Conservation (phyloP, 2,797 vertebrate species). For the Cryptoprocta ferox region DNA sequence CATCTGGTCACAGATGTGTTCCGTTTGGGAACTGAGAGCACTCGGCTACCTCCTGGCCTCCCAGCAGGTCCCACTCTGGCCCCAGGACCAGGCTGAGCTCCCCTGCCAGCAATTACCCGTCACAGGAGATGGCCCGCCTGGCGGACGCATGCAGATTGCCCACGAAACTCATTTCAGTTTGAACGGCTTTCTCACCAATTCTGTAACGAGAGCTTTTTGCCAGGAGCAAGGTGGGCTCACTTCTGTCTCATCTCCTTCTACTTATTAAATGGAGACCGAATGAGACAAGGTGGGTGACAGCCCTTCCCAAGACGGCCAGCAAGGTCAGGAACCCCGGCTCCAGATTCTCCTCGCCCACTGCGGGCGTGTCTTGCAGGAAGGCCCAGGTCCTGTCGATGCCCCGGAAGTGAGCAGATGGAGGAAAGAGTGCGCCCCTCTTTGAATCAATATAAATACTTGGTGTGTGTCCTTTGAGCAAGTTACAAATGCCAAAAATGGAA, state of each 20-base stretch:
- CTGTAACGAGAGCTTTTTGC: not conserved
- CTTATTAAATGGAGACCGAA: not conserved
- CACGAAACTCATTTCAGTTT: not conserved
- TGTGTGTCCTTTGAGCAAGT: fast-evolving
- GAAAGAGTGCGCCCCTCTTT: fast-evolving
- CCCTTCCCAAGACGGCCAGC: not conserved
- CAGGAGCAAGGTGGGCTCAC: not conserved
- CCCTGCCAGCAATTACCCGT: not conserved
- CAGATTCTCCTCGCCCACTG: fast-evolving
- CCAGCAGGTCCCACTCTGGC: not conserved
- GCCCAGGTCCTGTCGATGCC: fast-evolving
- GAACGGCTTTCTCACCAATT: not conserved
- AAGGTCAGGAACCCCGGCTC: fast-evolving
- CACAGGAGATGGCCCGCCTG: not conserved
- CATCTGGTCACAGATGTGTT: not conserved
- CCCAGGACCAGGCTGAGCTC: not conserved
- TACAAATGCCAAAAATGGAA: not conserved
- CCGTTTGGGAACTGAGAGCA: not conserved
- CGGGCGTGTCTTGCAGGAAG: fast-evolving
- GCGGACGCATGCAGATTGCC: fast-evolving
- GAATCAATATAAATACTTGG: not conserved
- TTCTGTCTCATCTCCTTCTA: not conserved
- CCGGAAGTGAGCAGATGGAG: fast-evolving
- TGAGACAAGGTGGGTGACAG: not conserved
- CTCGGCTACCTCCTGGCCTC: not conserved